Base-by-base conservation (phyloP, 2,113 vertebrate species). In the Synodontis membranacea region DNA sequence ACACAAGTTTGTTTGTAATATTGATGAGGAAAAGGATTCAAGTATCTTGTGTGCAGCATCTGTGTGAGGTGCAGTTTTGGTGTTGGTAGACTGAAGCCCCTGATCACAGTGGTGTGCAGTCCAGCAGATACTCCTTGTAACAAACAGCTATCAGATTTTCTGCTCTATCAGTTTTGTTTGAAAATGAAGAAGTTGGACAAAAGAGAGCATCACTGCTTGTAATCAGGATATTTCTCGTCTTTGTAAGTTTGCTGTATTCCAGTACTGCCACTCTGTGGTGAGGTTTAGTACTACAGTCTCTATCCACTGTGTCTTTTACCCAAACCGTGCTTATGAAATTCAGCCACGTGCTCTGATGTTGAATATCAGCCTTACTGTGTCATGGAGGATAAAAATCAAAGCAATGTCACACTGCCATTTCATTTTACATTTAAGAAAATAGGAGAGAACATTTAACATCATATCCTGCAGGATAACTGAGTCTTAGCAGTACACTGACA, bases 211-310 rank as follows among this genome's bases (percentile, higher is more conserved):
- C 19, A 25, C 12, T 42, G 37, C 15, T 56, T 58, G 37, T 23
- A 60, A 31, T 58, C 14, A 34, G 7, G 25, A 80, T 37, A 74
- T 46, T 31, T 19, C 12, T 28, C 46, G 42, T 56, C 5, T 9
- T 83, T 42, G 39, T n/a, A 12, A 48, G 5, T 62, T 74, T 72
- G 58, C 17, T 80, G 80, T 89, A 83, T 80, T 52, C 90, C 80
- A 72, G 86, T 93, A 88, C 91, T 95, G 93, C 93, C 93, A 91
- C 93, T 91, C 46, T 84, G 92, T 94, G 94, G 93, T 75, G 50
- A 0, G 8, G 39, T n/a, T 2, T 23, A 78, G 83, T 83, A 92
- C 44, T 91, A 80, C 86, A 46, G 7, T n/a, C n/a, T 23, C 42
- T 8, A 2, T 25, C 28, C 25, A 10, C 2, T 84, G 46, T n/a